Evolutionary conservation across 1,140 invertebrate genomes (phyloP), one percentile per base, ranked within the genome.

Genomic region (Holcopasites calliopsidis): DNA sequence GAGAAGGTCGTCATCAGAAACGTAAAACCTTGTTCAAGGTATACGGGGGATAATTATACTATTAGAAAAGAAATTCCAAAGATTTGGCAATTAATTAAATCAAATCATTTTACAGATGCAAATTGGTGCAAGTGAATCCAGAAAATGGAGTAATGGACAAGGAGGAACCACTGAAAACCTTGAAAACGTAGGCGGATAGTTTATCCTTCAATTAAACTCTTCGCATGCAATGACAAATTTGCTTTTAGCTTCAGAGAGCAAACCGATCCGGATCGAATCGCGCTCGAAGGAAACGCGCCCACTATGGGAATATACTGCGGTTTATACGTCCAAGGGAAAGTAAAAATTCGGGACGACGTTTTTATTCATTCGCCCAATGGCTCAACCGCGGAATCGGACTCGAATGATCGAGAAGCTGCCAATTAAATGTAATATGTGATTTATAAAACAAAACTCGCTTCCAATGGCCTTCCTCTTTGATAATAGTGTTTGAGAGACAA

Each of bases 21-120:
- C 62, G 80, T 91, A 21, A 92, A 91, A 69, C 87, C 88, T 0
- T 92, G 91, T 61, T 84, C 88, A 0, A 90, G 92, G 90, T 92
- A 77, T n/a, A n/a, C n/a, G n/a, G n/a, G n/a, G n/a, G n/a, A n/a
- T n/a, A n/a, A n/a, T n/a, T n/a, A n/a, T n/a, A n/a, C n/a, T n/a
- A n/a, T n/a, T n/a, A n/a, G n/a, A n/a, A n/a, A n/a, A n/a, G n/a
- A n/a, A n/a, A n/a, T n/a, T n/a, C n/a, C n/a, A n/a, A n/a, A n/a
- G n/a, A n/a, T n/a, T n/a, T n/a, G n/a, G n/a, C n/a, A n/a, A n/a
- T n/a, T n/a, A n/a, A n/a, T n/a, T n/a, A n/a, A n/a, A n/a, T n/a
- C n/a, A n/a, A n/a, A n/a, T n/a, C n/a, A 47, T 50, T 40, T 81
- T 82, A 0, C 69, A 90, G 89, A 61, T 91, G 89, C 70, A 73